Evolutionary conservation across 2,797 vertebrate species (phyloP).

Genomic region (Meriones psammophilus): DNA sequence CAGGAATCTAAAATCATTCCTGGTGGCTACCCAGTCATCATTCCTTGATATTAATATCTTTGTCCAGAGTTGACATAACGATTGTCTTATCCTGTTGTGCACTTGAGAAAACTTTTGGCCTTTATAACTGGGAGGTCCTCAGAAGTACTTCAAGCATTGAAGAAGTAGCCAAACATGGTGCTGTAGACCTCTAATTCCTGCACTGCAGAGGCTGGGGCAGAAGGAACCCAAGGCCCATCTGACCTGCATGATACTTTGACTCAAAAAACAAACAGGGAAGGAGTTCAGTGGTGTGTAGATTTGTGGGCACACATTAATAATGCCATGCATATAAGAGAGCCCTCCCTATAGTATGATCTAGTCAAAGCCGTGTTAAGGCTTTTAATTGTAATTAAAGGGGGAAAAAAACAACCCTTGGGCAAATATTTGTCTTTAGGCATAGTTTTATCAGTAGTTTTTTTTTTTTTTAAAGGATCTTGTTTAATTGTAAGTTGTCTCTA

Average conservation of each 20-base stretch:
- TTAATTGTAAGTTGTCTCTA: not conserved
- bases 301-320: not conserved
- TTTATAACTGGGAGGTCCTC: not conserved
- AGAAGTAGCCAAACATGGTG: not conserved
- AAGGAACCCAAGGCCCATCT: not conserved
- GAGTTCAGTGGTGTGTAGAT: not conserved
- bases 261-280: not conserved
- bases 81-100: not conserved
- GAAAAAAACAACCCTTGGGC: not conserved
- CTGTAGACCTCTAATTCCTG: not conserved
- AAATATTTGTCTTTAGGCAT: conserved; percentile 24
- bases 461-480: not conserved
- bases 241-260: not conserved
- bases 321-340: not conserved
- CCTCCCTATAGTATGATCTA: not conserved
- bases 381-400: not conserved
- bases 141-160: not conserved
- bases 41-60: not conserved
- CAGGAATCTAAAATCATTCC: not conserved
- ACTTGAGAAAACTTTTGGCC: not conserved
- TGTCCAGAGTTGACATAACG: not conserved
- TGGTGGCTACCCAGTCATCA: not conserved
- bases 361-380: not conserved
- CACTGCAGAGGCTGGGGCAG: not conserved
- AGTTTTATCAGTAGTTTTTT: not conserved